Evolutionary conservation across 2,113 vertebrate species (phyloP), one percentile per base, ranked within the genome.

Genomic region (Lophochroa leadbeateri): DNA sequence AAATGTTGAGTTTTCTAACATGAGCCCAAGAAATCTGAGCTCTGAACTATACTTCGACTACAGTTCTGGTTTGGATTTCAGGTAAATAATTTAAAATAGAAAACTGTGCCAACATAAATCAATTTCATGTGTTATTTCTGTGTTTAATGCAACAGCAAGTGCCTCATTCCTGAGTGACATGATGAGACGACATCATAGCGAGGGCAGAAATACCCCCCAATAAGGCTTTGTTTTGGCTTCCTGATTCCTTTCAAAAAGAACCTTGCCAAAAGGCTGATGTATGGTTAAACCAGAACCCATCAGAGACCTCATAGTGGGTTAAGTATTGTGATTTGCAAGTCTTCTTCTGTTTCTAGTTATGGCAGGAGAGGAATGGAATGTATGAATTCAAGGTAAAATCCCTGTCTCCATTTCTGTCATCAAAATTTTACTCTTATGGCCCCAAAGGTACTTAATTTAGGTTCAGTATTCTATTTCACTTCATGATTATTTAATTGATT

Each of bases 91-190:
- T 91, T 96, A 71, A 96, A 95, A 88, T 93, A 90, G 72, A 97
- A 96, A 96, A 83, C 95, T 93, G 52, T 95, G 96, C 97, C 97
- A 97, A 82, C 94, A 97, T 97, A 95, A 96, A 97, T 97, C 94
- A 95, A 90, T 95, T 96, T 97, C 96, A 88, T 97, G 70, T 97
- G 88, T 95, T 97, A 92, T 94, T 94, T 94, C 85, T 96, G 78
- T 68, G 84, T 97, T 90, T 79, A 97, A 96, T 96, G 82, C 97
- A 97, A 97, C 94, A 94, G 92, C 88, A 96, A 94, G 83, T 94
- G 76, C 77, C 47, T 95, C 86, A 97, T 97, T 97, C 94, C 94
- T 97, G 44, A 96, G 76, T 96, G 96, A 97, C 95, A 92, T 92
- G 79, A 97, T 92, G 94, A 97, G 96, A 97, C 94, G 91, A 91